phyloP scores from a whole-genome alignment of 2,888 invertebrate species.

The Dicranocentrus wangi region DNA sequence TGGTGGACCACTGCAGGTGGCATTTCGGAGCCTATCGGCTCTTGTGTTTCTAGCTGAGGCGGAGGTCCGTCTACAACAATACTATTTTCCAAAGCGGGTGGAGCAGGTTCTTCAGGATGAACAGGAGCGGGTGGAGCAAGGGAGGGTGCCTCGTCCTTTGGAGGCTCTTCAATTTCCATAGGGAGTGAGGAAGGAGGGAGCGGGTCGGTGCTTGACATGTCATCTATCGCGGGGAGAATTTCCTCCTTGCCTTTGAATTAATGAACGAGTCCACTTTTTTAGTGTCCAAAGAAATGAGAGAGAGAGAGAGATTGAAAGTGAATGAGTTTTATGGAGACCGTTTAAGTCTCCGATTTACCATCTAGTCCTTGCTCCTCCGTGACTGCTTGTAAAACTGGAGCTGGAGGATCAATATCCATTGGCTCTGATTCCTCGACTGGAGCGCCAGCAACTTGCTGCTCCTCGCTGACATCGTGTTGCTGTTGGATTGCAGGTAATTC shows the following conservation, averaged over 20 bases:
- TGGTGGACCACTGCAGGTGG: not conserved
- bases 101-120: slow-evolving; percentile 4
- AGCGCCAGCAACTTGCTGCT: not conserved
- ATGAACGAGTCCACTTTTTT: too few species aligned
- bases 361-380: not conserved
- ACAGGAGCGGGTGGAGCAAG: not conserved
- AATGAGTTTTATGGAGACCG: too few species aligned
- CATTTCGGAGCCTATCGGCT: not conserved
- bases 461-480: not conserved
- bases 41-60: slow-evolving; percentile 37
- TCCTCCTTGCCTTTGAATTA: slow-evolving; percentile 18
- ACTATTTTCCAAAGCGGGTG: slow-evolving; percentile 24
- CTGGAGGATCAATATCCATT: slow-evolving; percentile 51
- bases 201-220: slow-evolving; percentile 3
- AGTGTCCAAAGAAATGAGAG: not conserved
- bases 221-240: slow-evolving; percentile 29
- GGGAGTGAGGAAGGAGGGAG: not conserved
- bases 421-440: slow-evolving; percentile 9
- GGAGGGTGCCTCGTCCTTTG: not conserved
- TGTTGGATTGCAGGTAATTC: slow-evolving; percentile 16
- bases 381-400: slow-evolving; percentile 32
- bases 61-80: slow-evolving; percentile 20
- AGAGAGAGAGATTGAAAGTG: not conserved
- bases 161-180: not conserved
- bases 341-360: not conserved